phyloP scores from a whole-genome alignment of 2,797 vertebrate species.

The Sylvia borin region DNA sequence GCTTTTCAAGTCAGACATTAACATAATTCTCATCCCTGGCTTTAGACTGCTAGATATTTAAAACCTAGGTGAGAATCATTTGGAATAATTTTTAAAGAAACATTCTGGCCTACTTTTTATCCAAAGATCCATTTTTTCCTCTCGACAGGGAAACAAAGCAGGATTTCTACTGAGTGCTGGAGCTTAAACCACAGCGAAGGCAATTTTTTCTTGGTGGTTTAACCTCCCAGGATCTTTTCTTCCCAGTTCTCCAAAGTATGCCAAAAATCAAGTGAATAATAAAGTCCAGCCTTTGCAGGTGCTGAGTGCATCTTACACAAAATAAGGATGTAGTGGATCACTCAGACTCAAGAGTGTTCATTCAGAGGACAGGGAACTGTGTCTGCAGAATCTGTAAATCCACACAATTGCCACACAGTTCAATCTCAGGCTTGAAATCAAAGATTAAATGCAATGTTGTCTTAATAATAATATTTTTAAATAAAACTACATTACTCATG shows the following conservation, averaged over 20 bases:
- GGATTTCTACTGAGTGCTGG: background rate
- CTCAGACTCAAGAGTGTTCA: background rate
- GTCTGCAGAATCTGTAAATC: background rate
- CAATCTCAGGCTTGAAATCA: background rate
- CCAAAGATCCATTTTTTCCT: background rate
- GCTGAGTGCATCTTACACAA: background rate
- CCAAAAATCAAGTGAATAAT: background rate
- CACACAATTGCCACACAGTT: background rate
- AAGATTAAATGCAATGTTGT: background rate
- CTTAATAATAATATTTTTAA: background rate
- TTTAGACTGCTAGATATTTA: constrained; percentile 2
- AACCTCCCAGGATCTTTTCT: background rate
- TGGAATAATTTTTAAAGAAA: background rate
- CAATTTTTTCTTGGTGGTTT: background rate
- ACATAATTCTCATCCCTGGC: background rate
- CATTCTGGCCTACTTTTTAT: background rate
- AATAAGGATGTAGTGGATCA: background rate
- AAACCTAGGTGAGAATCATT: constrained; percentile 32
- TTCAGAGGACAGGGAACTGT: background rate
- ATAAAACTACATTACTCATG: background rate
- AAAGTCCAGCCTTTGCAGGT: background rate
- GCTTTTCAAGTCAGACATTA: constrained; percentile 59
- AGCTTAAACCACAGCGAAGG: background rate
- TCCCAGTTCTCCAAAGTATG: background rate
- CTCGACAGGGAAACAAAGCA: background rate